Evolutionary conservation across 2,113 vertebrate genomes (phyloP), one percentile per base, ranked within the genome.

Genomic region (Bujurquina vittata): DNA sequence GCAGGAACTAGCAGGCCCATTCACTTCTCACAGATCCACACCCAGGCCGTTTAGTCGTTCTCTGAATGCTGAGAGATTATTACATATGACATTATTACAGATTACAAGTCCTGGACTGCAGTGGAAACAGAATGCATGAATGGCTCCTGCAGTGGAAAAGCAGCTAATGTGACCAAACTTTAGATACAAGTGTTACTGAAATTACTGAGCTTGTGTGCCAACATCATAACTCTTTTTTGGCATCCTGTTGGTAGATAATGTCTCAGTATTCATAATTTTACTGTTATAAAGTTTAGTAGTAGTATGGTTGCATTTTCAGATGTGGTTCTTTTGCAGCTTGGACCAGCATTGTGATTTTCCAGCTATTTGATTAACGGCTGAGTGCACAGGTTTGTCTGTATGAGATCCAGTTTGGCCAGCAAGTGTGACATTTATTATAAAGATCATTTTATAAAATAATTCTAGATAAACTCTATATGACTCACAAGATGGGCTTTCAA

Each of bases 401-500:
- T 0, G 26, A 9, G 1, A 65, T 43, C 37, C 62, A 26, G 43
- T 67, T 43, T 2, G 17, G 62, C 0, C 43, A 67, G 62, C 37
- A 67, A 67, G 46, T 22, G 6, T 6, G 1, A 40, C 14, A 67
- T 18, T 0, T 46, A 26, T 3, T 67, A 7, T 46, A 26, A 67
- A 0, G 22, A 2, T 1, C 40, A 67, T 12, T 46, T 67, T 1
- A 43, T 8, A 65, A 37, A 17, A 26, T 3, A 65, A 22, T 43
- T 43, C 4, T 37, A 65, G 37, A 17, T 37, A 65, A 65, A 10
- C 37, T 43, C 12, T 65, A 37, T 26, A 15, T 65, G 37, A 43
- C 37, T 3, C 1, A 0, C n/a, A 17, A 0, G 37, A n/a, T 2
- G 43, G 0, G 62, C 8, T 67, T 10, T 40, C 3, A 10, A 10